Percentiles rank a stretch among this genome's conserved stretches.
Evolutionary conservation across 2,888 invertebrate genomes (phyloP).

Genomic region (Fabriciana adippe): DNA sequence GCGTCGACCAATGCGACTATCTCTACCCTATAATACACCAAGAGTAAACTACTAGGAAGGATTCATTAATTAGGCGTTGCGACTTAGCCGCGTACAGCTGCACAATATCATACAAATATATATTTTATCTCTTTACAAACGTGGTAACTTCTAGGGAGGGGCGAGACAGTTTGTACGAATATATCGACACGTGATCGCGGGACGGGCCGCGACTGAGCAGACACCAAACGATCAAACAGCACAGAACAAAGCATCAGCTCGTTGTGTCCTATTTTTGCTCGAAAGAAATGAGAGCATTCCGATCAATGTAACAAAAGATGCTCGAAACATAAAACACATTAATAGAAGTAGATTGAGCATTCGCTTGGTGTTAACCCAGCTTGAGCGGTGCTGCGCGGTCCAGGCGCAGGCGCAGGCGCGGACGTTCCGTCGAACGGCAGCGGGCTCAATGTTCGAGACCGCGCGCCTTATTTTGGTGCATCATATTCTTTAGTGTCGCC

Average conservation of each 20-base stretch:
- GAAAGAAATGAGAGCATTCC: not conserved
- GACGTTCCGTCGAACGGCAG: conserved; percentile 39
- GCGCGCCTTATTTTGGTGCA: conserved; percentile 84
- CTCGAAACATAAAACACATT: conserved; percentile 20
- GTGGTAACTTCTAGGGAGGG: conserved; percentile 77
- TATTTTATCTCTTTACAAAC: conserved; percentile 72
- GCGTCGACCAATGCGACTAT: conserved; percentile 47
- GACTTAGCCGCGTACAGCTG: conserved; percentile 77
- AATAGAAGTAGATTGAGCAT: conserved; percentile 20
- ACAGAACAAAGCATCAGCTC: not conserved
- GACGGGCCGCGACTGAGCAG: conserved; percentile 34
- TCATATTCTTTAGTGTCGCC: conserved; percentile 92
- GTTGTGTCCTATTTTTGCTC: not conserved
- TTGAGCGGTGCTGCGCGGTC: conserved; percentile 50
- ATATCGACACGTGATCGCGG: conserved; percentile 50
- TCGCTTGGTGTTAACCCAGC: conserved; percentile 19
- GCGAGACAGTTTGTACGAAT: conserved; percentile 72
- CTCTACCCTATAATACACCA: conserved; percentile 58
- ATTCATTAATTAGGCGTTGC: conserved; percentile 68
- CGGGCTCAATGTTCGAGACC: conserved; percentile 74
- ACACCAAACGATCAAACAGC: conserved; percentile 18
- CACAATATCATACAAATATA: conserved; percentile 73
- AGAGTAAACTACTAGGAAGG: conserved; percentile 69
- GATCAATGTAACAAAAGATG: not conserved
- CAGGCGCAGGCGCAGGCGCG: conserved; percentile 51